Evolutionary conservation across 2,797 vertebrate species (phyloP), one percentile per base, ranked within the genome.

Genomic region (Sparidentex hasta): DNA sequence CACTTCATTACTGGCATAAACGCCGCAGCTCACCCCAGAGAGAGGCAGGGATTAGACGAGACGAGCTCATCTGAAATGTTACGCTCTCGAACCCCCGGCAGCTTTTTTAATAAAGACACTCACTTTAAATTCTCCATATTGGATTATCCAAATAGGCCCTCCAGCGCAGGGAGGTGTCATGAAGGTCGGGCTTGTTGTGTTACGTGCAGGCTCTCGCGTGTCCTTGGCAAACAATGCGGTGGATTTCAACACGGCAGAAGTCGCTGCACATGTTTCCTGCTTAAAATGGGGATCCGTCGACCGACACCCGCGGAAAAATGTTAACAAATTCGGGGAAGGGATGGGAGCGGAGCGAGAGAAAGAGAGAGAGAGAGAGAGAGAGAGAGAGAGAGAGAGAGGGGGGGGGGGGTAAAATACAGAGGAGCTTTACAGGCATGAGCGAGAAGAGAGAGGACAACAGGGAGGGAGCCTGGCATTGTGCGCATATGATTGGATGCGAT

Each of bases 1-100:
- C 91, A 91, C 93, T 93, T 95, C 92, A 94, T 95, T 94, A 95
- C 90, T 76, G 80, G 76, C 90, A 91, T 91, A 93, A 93, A 93
- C 38, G 89, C 86, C 58, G 69, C 44, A 44, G 91, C 88, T 93
- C 91, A 88, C 90, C 81, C 82, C 74, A 80, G 88, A 89, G 92
- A 90, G 88, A 72, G 73, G 84, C 83, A 75, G 76, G 92, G 90
- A 94, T 94, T 94, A 93, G 90, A 87, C 67, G 51, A 83, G 78
- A 86, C 78, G 47, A 90, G 87, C 89, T 93, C 87, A 89, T 90
- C 87, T 66, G 82, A 93, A 93, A 92, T 85, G 89, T 90, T 90
- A 89, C 69, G 71, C 90, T 91, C 82, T 90, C 69, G 41, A 93
- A 94, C 85, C 78, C 85, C 85, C 63, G 21, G 74, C 85, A 84